Base-by-base conservation (phyloP, 2,113 vertebrate genomes). In the Erinaceus europaeus region DNA sequence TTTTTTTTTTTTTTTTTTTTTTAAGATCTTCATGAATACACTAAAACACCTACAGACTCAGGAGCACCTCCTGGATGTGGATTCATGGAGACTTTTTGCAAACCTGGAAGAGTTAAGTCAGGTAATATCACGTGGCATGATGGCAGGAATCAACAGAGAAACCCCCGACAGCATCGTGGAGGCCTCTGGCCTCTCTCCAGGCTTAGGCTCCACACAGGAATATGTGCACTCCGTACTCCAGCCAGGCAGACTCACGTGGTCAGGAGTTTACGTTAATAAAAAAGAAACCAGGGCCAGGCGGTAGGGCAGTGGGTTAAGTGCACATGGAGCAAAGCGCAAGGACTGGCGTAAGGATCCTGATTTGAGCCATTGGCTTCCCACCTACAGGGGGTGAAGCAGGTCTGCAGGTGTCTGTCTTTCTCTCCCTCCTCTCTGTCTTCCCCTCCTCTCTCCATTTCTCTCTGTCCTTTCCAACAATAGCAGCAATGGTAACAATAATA, bases 31-130 rank as follows among this genome's bases (percentile, higher is more conserved):
- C 97, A 95, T 97, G 93, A 96, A 97, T 76, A 98, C 98, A 13
- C 95, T 99, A 67, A 97, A 96, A 61, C 96, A 97, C 53, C 97
- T 99, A 62, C 97, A 98, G 94, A 95, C 75, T 79, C 97, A 96
- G 17, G 98, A 97, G 23, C 97, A 97, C 95, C 97, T 99, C 29
- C 85, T 95, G 64, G 98, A 99, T 77, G 96, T 99, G 44, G 98
- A 98, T 88, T 88, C 94, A 44, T 97, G 97, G 98, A 97, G 97
- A 89, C 97, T 99, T 84, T 99, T 99, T 52, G 97, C 98, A 36
- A 99, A 99, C 93, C 97, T 99, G 90, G 98, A 98, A 21, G 98
- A 98, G 68, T 97, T 99, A 92, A 98, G 97, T 94, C 96, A 98
- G 98, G 98, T 98, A 94, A 97, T 97, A 83, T 55, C 29, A 85